Conservation (phyloP, 2,113 vertebrate genomes). For the Gasterosteus aculeatus region DNA sequence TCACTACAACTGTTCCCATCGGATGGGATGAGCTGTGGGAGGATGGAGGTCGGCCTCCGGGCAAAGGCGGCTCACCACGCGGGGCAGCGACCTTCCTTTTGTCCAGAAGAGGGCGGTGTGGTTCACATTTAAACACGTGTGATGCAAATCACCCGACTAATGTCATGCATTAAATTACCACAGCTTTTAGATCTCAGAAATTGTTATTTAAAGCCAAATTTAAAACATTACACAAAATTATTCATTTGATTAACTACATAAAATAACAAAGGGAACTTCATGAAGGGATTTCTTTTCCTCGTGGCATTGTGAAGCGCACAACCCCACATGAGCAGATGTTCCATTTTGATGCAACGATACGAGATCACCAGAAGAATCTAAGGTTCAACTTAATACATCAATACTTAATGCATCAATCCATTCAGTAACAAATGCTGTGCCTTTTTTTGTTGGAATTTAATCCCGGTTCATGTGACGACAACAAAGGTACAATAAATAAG, state of each 20-base stretch:
- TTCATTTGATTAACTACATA: not conserved
- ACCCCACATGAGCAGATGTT: not conserved
- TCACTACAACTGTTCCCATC: conserved; percentile 48
- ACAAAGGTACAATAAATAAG: not conserved
- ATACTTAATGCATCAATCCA: not conserved
- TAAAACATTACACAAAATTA: not conserved
- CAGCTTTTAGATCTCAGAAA: not conserved
- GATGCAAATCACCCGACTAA: not conserved
- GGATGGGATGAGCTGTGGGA: conserved; percentile 45
- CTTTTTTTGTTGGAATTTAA: not conserved
- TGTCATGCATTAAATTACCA: not conserved
- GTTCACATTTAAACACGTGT: not conserved
- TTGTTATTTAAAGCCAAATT: not conserved
- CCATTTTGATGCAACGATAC: not conserved
- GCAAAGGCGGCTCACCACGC: conserved; percentile 6
- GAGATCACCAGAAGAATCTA: not conserved
- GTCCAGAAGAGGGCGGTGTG: conserved; percentile 55
- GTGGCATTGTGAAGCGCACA: too few relatives aligned
- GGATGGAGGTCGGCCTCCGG: conserved; percentile 33
- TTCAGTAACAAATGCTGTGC: not conserved
- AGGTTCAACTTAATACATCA: not conserved
- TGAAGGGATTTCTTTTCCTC: too few relatives aligned
- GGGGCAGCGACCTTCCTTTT: conserved; percentile 1
- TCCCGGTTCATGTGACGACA: not conserved
- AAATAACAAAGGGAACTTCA: not conserved